Evolutionary conservation across 2,888 invertebrate species (phyloP), one percentile per base, ranked within the genome.

Genomic region (Ectemnius lituratus): DNA sequence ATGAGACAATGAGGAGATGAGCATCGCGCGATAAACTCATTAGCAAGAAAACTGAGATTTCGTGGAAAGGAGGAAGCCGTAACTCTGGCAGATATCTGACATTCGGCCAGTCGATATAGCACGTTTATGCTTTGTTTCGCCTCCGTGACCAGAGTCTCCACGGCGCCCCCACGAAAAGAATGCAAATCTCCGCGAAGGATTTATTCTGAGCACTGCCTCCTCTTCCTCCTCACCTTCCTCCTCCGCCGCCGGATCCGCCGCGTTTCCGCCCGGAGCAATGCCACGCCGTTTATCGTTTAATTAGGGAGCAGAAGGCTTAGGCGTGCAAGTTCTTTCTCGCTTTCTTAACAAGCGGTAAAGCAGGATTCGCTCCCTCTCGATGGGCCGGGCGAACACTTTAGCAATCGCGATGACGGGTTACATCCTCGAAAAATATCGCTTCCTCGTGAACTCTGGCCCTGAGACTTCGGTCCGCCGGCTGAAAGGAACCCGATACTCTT

Each of bases 261-360:
- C 62, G 73, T 65, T 86, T 85, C 85, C 85, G 82, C 70, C 62
- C 70, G 56, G 27, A 27, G 61, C 14, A 61, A 37, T 67, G 65
- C 62, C 58, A 64, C 67, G 61, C 64, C 73, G 77, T 82, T 85
- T 81, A 86, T 83, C 83, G 73, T 80, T 84, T 82, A 87, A 86
- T 86, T 84, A 86, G 83, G 70, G 82, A 47, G 60, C 73, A 76
- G 64, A 61, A 65, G 62, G 70, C 62, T 76, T 81, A 68, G 75
- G 45, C 73, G 65, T 73, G 71, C 71, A 70, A 67, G 71, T 68
- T 73, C 67, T 62, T 61, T 63, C 64, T 75, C 60, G 69, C 67
- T 75, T 72, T 57, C 62, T 47, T 47, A 37, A 20, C 57, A 4
- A 16, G 45, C 37, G 27, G 37, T 47, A n/a, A 14, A 47, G 37